These are phyloP conservation scores for Galago senegalensis DNA, from an alignment of 2,797 vertebrate species.

Conservation along the genomic window DNA sequence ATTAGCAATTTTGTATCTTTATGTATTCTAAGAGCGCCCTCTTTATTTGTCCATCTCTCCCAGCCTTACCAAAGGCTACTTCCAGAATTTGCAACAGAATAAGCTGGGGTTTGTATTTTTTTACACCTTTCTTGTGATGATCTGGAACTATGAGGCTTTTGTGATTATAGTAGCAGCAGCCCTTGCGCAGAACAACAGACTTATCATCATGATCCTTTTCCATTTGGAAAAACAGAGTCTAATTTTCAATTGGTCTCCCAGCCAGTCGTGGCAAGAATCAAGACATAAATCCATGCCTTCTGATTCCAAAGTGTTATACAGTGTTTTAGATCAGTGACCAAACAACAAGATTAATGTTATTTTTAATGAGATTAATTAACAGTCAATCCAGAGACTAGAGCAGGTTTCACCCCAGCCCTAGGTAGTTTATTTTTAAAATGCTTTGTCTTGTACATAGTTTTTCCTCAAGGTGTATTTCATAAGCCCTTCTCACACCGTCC, in stretches of 20 bases:
- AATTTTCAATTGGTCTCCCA: slow-evolving; percentile 18
- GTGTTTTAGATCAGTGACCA: slow-evolving; percentile 15
- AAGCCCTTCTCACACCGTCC: slow-evolving; percentile 15
- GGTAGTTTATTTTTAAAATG: slow-evolving; percentile 3
- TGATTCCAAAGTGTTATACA: neutral
- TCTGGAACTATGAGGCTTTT: neutral
- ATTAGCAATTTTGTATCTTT: neutral
- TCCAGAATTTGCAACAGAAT: neutral
- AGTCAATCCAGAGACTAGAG: neutral
- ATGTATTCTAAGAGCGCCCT: neutral
- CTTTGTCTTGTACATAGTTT: neutral
- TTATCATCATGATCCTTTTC: neutral
- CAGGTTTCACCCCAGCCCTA: neutral
- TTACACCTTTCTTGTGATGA: neutral
- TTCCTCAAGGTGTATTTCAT: neutral
- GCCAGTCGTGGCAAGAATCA: neutral
- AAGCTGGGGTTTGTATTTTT: neutral
- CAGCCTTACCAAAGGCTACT: neutral
- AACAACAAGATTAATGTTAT: neutral
- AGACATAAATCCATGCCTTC: slow-evolving; percentile 1
- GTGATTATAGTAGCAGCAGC: neutral
- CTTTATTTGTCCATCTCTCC: neutral
- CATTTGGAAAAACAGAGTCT: neutral
- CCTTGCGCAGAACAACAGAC: neutral
- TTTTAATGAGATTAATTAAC: slow-evolving; percentile 41